These are phyloP conservation scores for Brotula barbata DNA, from an alignment of 2,797 vertebrate genomes.

Conservation along the genomic window DNA sequence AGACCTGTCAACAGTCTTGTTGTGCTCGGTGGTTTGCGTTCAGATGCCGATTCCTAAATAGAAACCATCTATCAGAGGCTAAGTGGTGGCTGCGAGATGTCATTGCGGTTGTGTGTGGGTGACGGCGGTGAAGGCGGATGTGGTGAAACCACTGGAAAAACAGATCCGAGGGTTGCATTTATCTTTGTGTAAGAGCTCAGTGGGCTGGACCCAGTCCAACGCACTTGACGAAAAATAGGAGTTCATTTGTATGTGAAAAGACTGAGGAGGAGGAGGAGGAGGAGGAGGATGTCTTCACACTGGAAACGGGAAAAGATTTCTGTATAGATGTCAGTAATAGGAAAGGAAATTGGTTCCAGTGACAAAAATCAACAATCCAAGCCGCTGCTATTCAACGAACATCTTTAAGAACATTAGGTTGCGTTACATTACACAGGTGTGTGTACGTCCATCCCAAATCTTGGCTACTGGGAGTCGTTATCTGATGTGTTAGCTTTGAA, in stretches of 20 bases:
- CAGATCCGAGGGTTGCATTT: slow-evolving; percentile 52
- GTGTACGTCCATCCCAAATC: no score
- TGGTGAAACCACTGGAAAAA: slow-evolving; percentile 65
- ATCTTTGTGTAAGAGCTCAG: slow-evolving; percentile 56
- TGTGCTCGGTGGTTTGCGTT: slow-evolving; percentile 68
- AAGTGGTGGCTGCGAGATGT: slow-evolving; percentile 74
- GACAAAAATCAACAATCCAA: background rate
- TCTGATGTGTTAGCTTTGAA: no score
- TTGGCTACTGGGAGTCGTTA: no score
- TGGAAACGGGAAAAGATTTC: slow-evolving; percentile 13
- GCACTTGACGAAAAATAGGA: slow-evolving; percentile 38
- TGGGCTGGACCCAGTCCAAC: slow-evolving; percentile 36
- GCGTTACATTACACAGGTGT: background rate
- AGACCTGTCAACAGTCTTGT: slow-evolving; percentile 69
- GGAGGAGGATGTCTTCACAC: slow-evolving; percentile 6
- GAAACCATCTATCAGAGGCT: slow-evolving; percentile 77
- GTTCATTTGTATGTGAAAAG: slow-evolving; percentile 45
- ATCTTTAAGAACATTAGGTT: slow-evolving; percentile 23
- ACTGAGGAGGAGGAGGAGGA: slow-evolving; percentile 8
- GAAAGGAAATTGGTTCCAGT: background rate
- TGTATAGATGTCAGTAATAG: background rate
- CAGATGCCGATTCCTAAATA: slow-evolving; percentile 74
- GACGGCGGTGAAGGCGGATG: slow-evolving; percentile 65
- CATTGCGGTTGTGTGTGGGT: slow-evolving; percentile 74
- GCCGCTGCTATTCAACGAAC: slow-evolving; percentile 20